Conservation (phyloP, 2,113 vertebrate species). For the Antechinus flavipes region DNA sequence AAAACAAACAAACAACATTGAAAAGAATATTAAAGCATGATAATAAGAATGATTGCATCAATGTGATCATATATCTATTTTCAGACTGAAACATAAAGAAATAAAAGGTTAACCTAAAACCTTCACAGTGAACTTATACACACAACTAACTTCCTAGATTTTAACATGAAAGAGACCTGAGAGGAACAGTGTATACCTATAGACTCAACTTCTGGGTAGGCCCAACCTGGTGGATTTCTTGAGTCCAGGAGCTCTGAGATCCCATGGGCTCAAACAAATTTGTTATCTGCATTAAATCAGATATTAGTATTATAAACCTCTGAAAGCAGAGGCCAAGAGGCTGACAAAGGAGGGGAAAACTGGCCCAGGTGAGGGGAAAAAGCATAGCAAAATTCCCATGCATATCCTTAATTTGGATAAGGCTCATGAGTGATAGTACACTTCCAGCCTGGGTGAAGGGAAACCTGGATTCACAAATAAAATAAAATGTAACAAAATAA, state of each 20-base stretch:
- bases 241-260: not conserved
- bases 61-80: not conserved
- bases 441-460: not conserved
- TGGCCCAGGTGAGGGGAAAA: not conserved
- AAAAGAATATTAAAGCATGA: not conserved
- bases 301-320: not conserved
- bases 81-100: not conserved
- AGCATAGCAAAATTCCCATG: not conserved
- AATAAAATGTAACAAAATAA: constrained; percentile 25
- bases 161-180: not conserved
- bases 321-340: not conserved
- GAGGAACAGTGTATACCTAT: fast-evolving
- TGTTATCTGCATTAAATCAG: not conserved
- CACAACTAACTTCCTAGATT: not conserved
- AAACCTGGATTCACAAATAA: constrained; percentile 26
- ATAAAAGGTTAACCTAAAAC: not conserved
- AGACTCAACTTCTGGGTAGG: not conserved
- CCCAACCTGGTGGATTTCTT: not conserved
- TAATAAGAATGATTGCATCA: not conserved
- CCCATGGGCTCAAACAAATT: not conserved
- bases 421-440: not conserved
- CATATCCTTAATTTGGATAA: not conserved
- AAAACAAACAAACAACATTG: not conserved
- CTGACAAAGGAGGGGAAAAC: not conserved
- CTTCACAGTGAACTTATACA: not conserved